Conservation (phyloP, 2,888 invertebrate genomes). For the Latrodectus hesperus region DNA sequence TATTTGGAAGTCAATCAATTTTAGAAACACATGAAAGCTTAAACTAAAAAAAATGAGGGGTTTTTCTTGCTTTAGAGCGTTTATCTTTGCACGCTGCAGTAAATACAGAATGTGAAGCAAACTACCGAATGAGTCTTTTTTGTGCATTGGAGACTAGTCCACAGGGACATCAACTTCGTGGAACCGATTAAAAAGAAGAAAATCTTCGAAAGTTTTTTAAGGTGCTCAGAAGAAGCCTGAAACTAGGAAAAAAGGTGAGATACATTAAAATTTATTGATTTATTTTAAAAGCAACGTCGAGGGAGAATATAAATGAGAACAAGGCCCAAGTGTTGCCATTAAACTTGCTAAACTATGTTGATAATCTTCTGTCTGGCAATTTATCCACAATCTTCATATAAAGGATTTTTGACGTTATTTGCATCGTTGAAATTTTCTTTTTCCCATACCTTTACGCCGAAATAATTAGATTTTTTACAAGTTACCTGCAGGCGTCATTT, state of each 20-base stretch:
- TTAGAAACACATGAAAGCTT: no score
- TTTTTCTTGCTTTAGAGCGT: no score
- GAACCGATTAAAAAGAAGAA: constrained; percentile 49
- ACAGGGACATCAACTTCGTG: constrained; percentile 25
- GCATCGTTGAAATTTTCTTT: constrained; percentile 35
- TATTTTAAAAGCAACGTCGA: constrained; percentile 12
- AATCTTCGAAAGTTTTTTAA: constrained; percentile 9
- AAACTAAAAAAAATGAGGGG: no score
- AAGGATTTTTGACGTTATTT: constrained; percentile 60
- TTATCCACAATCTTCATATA: constrained; percentile 58
- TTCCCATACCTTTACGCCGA: constrained; percentile 27
- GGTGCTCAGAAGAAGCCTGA: neutral
- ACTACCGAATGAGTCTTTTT: constrained; percentile 30
- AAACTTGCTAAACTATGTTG: constrained; percentile 56
- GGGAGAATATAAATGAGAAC: constrained; percentile 37
- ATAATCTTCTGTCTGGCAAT: constrained; percentile 60
- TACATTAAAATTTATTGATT: constrained; percentile 52
- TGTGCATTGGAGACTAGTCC: constrained; percentile 19
- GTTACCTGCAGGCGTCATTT: constrained; percentile 60
- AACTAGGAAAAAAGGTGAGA: constrained; percentile 14
- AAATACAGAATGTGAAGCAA: neutral
- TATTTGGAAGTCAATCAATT: no score
- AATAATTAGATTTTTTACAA: constrained; percentile 63
- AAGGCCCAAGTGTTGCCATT: constrained; percentile 57
- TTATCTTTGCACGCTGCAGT: no score